Conservation (phyloP, 2,113 vertebrate genomes). For the Cheirogaleus medius region DNA sequence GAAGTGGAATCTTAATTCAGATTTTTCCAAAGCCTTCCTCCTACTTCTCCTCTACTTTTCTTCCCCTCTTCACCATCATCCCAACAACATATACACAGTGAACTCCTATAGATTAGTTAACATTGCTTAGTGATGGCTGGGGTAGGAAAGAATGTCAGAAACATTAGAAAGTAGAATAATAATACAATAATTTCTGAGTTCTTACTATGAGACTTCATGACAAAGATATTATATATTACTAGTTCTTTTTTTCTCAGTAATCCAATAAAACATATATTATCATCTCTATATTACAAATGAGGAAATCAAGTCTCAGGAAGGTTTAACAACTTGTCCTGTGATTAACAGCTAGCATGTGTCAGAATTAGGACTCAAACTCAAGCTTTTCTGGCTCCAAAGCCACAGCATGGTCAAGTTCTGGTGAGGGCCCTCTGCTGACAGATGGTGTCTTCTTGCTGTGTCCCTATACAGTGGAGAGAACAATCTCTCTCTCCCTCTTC, state of each 20-base stretch:
- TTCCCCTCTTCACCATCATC: background rate
- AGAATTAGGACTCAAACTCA: background rate
- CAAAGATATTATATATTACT: background rate
- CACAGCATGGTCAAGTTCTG: background rate
- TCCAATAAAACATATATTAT: background rate
- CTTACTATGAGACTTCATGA: background rate
- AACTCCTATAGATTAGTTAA: background rate
- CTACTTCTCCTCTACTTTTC: background rate
- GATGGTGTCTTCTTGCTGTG: background rate
- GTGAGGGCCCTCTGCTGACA: background rate
- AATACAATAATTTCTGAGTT: background rate
- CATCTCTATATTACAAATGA: background rate
- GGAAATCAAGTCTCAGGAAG: background rate
- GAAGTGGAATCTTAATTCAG: background rate
- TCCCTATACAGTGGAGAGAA: no score
- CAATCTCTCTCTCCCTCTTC: background rate
- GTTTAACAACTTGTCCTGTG: background rate
- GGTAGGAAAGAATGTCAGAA: background rate
- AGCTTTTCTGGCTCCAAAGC: background rate
- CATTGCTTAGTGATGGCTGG: background rate
- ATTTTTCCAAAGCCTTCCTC: background rate
- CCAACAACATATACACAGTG: background rate
- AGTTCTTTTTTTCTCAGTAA: background rate
- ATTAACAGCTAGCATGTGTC: background rate
- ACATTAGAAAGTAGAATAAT: background rate